A percentile compares a stretch with the other conserved stretches of the same genome.
Conservation (phyloP, 2,888 invertebrate genomes). For the Synanthedon andrenaeformis region DNA sequence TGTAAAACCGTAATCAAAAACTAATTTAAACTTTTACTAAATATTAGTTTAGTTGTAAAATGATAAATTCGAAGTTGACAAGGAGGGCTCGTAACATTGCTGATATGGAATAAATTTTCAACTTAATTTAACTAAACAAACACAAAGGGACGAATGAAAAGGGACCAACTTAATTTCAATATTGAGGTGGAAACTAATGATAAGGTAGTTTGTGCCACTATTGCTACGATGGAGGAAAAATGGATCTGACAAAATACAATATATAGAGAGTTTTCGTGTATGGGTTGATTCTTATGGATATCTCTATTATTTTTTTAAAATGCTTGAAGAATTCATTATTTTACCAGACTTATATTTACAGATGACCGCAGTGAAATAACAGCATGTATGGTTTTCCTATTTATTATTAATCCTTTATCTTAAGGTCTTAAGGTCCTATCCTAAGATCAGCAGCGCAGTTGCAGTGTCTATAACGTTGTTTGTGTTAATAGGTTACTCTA, state of each 20-base stretch:
- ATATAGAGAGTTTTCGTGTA: conserved; percentile 1
- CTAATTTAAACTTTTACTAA: conserved; percentile 27
- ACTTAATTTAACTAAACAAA: conserved; percentile 69
- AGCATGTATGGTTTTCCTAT: too few relatives aligned
- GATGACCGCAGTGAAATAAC: too few relatives aligned
- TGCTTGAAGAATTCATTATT: neutral
- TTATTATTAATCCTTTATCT: too few relatives aligned
- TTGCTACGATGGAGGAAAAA: conserved; percentile 8
- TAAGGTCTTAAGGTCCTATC: too few relatives aligned
- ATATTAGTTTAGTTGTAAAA: conserved; percentile 51
- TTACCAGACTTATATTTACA: too few relatives aligned
- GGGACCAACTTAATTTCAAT: conserved; percentile 59
- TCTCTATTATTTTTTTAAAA: conserved; percentile 6
- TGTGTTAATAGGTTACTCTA: too few relatives aligned
- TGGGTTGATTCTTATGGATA: too few relatives aligned
- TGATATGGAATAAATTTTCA: conserved; percentile 69
- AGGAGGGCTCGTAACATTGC: conserved; percentile 37
- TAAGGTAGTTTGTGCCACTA: conserved; percentile 44
- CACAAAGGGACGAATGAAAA: conserved; percentile 52
- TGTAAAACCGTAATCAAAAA: conserved; percentile 24
- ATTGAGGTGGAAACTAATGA: conserved; percentile 65
- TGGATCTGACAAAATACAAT: neutral
- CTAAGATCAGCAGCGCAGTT: too few relatives aligned
- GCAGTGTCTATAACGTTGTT: too few relatives aligned
- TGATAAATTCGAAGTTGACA: conserved; percentile 64